Percentiles rank a stretch among this genome's conserved stretches.
phyloP scores from a whole-genome alignment of 2,113 vertebrate genomes.

The Pelmatolapia mariae region DNA sequence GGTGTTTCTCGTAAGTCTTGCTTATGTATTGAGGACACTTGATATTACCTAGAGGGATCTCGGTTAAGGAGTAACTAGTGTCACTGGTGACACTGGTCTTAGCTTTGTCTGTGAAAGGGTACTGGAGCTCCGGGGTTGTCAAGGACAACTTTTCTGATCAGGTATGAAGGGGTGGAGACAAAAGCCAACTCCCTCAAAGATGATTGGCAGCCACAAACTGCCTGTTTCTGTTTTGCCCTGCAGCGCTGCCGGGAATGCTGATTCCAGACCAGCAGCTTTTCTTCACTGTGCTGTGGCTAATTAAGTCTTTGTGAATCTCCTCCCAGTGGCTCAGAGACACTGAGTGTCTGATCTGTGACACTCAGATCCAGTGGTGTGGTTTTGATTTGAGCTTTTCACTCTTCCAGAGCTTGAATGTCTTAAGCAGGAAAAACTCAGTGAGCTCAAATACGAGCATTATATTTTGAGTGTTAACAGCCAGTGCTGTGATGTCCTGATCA shows the following conservation, averaged over 20 bases:
- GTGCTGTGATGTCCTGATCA: not conserved
- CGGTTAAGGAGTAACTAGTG: not conserved
- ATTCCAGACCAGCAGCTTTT: not conserved
- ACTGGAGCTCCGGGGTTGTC: not conserved
- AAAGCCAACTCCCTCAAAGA: not conserved
- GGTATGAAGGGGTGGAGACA: not conserved
- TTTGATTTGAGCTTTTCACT: not conserved
- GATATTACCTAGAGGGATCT: not conserved
- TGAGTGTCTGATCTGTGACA: not conserved
- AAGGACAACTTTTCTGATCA: not conserved
- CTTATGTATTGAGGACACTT: not conserved
- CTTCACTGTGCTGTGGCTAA: not conserved
- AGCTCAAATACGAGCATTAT: not conserved
- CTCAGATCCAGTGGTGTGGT: not conserved
- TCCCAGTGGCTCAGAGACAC: not conserved
- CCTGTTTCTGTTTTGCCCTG: not conserved
- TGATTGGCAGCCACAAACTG: not conserved
- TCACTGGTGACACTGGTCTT: not conserved
- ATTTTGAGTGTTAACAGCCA: not conserved
- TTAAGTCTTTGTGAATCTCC: not conserved
- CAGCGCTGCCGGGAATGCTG: not conserved
- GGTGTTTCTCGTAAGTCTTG: not conserved
- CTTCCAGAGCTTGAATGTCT: not conserved
- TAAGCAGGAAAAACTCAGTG: not conserved
- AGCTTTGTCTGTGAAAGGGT: not conserved